Percentiles rank a stretch among this genome's conserved stretches.
These are phyloP conservation scores for Trichechus manatus DNA, from an alignment of 2,113 vertebrate species.

Conservation along the genomic window DNA sequence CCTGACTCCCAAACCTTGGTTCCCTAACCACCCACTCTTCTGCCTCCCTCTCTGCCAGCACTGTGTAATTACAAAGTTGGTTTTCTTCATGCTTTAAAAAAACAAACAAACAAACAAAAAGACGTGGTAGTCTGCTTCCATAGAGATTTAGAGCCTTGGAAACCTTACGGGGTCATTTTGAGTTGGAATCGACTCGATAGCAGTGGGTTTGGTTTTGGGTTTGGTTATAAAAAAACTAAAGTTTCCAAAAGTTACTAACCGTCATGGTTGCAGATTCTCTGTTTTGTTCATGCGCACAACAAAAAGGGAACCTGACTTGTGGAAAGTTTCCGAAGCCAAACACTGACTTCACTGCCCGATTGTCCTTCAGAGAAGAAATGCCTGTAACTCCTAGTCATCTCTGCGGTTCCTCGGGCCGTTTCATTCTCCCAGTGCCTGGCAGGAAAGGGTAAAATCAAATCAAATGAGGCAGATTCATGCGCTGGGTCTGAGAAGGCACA, in stretches of 20 bases:
- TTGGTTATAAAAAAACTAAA: neutral
- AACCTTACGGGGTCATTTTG: too few relatives aligned
- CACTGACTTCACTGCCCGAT: accelerated
- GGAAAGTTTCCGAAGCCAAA: neutral
- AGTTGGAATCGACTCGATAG: too few relatives aligned
- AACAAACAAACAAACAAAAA: too few relatives aligned
- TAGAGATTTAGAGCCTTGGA: too few relatives aligned
- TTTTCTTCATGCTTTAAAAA: neutral
- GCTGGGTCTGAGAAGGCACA: neutral
- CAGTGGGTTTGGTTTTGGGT: too few relatives aligned
- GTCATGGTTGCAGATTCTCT: neutral
- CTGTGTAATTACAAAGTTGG: too few relatives aligned
- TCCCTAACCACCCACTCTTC: accelerated
- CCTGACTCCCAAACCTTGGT: too few relatives aligned
- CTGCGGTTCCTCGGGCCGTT: neutral
- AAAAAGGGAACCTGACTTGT: neutral
- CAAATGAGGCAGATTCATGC: neutral
- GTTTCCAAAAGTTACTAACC: neutral
- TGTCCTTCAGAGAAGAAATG: neutral
- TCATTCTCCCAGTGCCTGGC: neutral
- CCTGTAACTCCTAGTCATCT: neutral
- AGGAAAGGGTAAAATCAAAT: slow-evolving; percentile 45
- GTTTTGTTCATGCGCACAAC: neutral
- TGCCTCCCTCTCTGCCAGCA: neutral
- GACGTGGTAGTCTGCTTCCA: too few relatives aligned